Evolutionary conservation across 2,113 vertebrate genomes (phyloP), one percentile per base, ranked within the genome.

Genomic region (Petrocephalus microphthalmus): DNA sequence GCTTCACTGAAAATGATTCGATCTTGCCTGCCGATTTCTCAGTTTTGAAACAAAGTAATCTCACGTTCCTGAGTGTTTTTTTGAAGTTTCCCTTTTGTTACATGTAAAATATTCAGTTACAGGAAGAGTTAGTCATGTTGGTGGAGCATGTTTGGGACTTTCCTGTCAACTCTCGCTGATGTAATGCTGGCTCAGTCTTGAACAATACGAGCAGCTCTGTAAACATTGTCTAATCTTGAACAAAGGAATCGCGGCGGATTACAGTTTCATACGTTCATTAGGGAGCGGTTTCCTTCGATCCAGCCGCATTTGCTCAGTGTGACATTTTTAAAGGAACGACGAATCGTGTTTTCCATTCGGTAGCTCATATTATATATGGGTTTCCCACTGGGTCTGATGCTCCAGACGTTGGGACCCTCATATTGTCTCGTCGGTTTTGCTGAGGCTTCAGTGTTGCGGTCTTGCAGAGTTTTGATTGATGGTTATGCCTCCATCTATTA

Each of bases 71-170:
- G 29, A 11, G 71, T 54, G 15, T 33, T 67, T 45, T 81, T 15
- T 81, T 81, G 17, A 13, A 57, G 51, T 60, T 88, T 45, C 82
- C 71, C 82, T 51, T 49, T 81, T 47, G n/a, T 51, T 20, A 57
- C 88, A 15, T 64, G 29, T 57, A 11, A 82, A 83, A 87, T 83
- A 8, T 52, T 94, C 89, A 93, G 92, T 94, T 93, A 91, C 92
- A 94, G 94, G 93, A 95, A 94, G 91, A 92, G 89, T 92, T 89
- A 90, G 92, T 92, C 91, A 91, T 93, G 91, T 87, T 89, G 92
- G 90, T 87, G 84, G 92, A 92, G 92, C 90, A 2, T 22, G 90
- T 91, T 88, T 87, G 95, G 95, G 94, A 94, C 94, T 95, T 96
- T 96, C 94, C 95, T 93, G 89, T 91, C 85, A 90, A 25, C 60